Conservation (phyloP, 2,113 vertebrate genomes). For the Pseudorectes ferrugineus region DNA sequence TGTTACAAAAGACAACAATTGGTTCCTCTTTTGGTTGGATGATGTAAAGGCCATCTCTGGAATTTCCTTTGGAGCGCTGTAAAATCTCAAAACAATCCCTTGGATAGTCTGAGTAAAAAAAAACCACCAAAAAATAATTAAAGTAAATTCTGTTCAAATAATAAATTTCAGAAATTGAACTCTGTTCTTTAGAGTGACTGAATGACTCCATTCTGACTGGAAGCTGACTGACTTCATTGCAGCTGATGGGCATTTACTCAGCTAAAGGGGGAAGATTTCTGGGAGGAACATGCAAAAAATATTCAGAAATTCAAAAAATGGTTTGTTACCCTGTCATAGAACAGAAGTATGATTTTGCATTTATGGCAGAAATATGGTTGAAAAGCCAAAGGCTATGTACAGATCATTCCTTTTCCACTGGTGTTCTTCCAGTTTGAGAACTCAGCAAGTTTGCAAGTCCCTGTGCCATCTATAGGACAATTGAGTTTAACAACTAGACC, state of each 20-base stretch:
- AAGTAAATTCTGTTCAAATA: neutral
- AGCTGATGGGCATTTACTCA: neutral
- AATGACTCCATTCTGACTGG: neutral
- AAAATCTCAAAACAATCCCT: slow-evolving; percentile 85
- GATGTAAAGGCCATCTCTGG: slow-evolving; percentile 81
- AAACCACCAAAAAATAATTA: neutral
- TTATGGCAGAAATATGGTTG: neutral
- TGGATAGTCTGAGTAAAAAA: slow-evolving; percentile 64
- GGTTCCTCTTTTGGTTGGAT: slow-evolving; percentile 75
- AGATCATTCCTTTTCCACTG: neutral
- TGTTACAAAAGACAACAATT: slow-evolving; percentile 79
- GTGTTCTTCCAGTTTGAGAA: neutral
- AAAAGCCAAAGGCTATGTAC: neutral
- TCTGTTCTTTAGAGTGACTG: neutral
- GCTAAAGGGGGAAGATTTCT: neutral
- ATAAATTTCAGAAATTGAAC: neutral
- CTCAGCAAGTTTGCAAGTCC: neutral
- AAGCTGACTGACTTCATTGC: neutral
- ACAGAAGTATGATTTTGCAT: neutral
- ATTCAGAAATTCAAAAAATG: neutral
- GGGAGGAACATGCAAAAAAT: neutral
- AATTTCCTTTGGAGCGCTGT: slow-evolving; percentile 71
- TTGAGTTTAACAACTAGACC: neutral
- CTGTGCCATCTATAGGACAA: neutral
- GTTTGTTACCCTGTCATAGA: neutral